A percentile compares a stretch with the other conserved stretches of the same genome.
phyloP scores from a whole-genome alignment of 2,113 vertebrate species.

The Brachypodius melanocephalos region DNA sequence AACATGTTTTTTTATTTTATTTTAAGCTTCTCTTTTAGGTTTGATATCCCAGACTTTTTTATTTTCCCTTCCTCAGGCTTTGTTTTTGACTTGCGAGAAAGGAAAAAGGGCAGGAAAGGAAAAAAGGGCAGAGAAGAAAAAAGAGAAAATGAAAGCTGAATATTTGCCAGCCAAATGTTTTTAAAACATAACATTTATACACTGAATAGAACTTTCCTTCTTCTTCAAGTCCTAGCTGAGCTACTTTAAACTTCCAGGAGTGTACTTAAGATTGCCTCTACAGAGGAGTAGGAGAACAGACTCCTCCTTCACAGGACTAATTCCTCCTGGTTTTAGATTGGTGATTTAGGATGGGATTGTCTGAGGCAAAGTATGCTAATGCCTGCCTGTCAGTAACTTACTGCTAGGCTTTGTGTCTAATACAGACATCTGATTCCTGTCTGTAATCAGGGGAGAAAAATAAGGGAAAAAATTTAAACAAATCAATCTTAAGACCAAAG shows the following conservation, averaged over 20 bases:
- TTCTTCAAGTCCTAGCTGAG: background rate
- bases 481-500: background rate
- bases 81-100: conserved; percentile 1
- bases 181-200: background rate
- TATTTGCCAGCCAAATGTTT: conserved; percentile 1
- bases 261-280: background rate
- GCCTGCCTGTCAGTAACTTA: background rate
- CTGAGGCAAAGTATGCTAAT: background rate
- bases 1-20: background rate
- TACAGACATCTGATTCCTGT: background rate
- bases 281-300: background rate
- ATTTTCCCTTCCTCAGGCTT: conserved; percentile 24
- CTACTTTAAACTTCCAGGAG: background rate
- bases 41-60: background rate
- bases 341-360: background rate
- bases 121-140: conserved; percentile 20
- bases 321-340: background rate
- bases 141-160: background rate
- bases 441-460: background rate
- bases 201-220: background rate
- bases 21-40: conserved; percentile 33
- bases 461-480: background rate
- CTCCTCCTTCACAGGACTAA: background rate
- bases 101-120: background rate
- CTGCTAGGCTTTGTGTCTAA: background rate